Evolutionary conservation across 2,113 vertebrate species (phyloP), one percentile per base, ranked within the genome.

Genomic region (Vireo altiloquus): DNA sequence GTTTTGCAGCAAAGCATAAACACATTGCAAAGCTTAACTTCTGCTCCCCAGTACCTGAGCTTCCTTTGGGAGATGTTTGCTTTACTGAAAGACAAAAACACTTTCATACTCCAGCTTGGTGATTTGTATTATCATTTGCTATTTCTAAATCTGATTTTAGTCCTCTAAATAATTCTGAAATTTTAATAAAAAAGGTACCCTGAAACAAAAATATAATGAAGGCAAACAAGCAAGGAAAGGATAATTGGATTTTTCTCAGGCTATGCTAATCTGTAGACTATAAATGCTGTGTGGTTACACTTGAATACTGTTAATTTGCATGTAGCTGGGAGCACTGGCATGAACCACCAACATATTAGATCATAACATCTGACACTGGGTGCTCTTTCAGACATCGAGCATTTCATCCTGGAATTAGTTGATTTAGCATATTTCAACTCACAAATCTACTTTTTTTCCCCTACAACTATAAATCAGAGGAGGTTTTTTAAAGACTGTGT

Each of bases 241-340:
- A 94, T 97, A 97, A 97, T 96, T 97, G 94, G 94, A 95, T 97
- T 95, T 95, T 90, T 97, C 90, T 94, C 76, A 63, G 80, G 85
- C 85, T 95, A 87, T 82, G 95, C 93, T 97, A 95, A 97, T 97
- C 94, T 95, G 87, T 68, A 92, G 68, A 94, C 95, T 95, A 82
- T 94, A 97, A 97, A 90, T 74, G 71, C 49, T 93, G 74, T 82
- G 88, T 96, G 90, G 94, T 95, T 97, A 89, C 95, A 96, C 92
- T 95, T 96, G 92, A 97, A 94, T 93, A 96, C 83, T 94, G 90
- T 74, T 92, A 94, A 96, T 96, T 96, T 97, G 94, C 92, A 95
- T 91, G 91, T 95, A 92, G 90, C 94, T 97, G 76, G 46, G 39
- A 97, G 86, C 88, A 63, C 64, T 95, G 76, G 92, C 74, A 72